A percentile compares a stretch with the other conserved stretches of the same genome.
Conservation (phyloP, 2,113 vertebrate genomes). For the Aegithalos caudatus region DNA sequence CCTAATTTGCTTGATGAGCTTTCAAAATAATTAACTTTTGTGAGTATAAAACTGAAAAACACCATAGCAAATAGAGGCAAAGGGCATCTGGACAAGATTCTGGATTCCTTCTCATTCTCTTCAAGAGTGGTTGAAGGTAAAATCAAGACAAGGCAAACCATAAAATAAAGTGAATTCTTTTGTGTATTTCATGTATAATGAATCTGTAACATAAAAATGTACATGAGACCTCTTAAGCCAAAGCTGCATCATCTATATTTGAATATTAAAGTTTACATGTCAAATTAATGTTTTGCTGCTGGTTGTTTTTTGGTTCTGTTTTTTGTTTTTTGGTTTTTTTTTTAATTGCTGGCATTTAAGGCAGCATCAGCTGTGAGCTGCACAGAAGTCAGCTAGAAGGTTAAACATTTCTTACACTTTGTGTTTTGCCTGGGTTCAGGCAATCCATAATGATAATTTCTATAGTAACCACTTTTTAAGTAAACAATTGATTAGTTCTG, state of each 20-base stretch:
- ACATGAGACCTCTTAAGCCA: neutral
- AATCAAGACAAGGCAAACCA: neutral
- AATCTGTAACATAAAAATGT: neutral
- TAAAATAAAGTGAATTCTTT: neutral
- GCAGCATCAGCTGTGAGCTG: neutral
- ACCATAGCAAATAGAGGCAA: neutral
- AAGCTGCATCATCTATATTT: neutral
- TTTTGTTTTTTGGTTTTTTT: too few species aligned
- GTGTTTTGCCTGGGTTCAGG: neutral
- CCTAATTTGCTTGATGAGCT: neutral
- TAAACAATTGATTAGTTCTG: constrained; percentile 38
- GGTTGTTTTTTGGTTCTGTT: too few species aligned
- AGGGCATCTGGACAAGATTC: neutral
- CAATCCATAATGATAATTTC: constrained; percentile 19
- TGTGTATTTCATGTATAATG: neutral
- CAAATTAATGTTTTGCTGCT: neutral
- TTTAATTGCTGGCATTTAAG: neutral
- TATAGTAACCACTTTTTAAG: constrained; percentile 28
- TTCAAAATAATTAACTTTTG: neutral
- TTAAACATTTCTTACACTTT: neutral
- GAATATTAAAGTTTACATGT: neutral
- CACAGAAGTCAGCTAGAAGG: neutral
- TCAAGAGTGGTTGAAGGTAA: neutral
- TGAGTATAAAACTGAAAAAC: neutral
- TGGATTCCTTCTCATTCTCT: neutral